Evolutionary conservation across 2,888 invertebrate species (phyloP), one percentile per base, ranked within the genome.

Genomic region (Temnothorax ravouxi): DNA sequence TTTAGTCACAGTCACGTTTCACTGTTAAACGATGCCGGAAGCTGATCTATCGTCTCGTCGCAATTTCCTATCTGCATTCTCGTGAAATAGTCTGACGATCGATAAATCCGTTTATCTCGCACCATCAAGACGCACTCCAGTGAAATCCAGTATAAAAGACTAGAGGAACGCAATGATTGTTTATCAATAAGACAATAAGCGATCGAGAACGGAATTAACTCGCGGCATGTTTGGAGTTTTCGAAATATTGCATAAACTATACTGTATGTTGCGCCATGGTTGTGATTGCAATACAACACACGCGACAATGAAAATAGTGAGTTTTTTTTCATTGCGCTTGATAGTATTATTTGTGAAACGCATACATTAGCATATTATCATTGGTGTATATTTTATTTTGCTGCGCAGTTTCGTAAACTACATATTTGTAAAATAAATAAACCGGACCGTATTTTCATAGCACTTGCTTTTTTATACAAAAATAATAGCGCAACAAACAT

Each of bases 81-180:
- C 13, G 25, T 38, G 64, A 75, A 75, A 38, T 75, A 62, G 54
- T 71, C 38, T 52, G 62, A 75, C 47, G 50, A 34, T 75, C 75
- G 6, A 75, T 75, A 75, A 50, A 64, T 50, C 44, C 5, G n/a
- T 47, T 34, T 44, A n/a, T 11, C 15, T 74, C 5, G 15, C 25
- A 11, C 3, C 15, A 47, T 25, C 54, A 15, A 38, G 38, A 75
- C 5, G 34, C 61, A 18, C 34, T 61, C 29, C 15, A 38, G 34
- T 18, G 47, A 47, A 34, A 47, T 75, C n/a, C 29, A 29, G 18
- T 21, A n/a, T 25, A 44, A 13, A 47, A 25, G 9, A 75, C 38
- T 75, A 15, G 38, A 21, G 38, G 25, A 71, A 50, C 5, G 2
- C 25, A 52, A 52, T 34, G 18, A 21, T 18, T 64, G 9, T 62